Percentiles rank a stretch among this genome's conserved stretches.
Conservation (phyloP, 2,888 invertebrate species). For the Netelia inedita region DNA sequence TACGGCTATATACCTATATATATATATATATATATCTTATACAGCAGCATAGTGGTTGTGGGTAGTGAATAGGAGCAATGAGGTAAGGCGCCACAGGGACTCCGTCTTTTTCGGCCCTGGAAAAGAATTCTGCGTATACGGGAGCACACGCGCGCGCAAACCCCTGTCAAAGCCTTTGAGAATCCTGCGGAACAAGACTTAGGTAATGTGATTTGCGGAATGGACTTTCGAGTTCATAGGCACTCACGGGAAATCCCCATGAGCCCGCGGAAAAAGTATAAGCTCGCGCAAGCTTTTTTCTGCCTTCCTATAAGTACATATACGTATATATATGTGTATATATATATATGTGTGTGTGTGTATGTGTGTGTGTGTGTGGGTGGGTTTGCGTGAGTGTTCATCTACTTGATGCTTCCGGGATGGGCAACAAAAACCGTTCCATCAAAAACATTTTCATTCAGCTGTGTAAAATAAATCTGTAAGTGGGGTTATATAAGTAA, state of each 20-base stretch:
- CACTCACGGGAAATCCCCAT: conserved; percentile 64
- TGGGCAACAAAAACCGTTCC: conserved; percentile 36
- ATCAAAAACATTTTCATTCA: conserved; percentile 26
- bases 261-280: conserved; percentile 53
- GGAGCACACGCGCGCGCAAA: conserved; percentile 47
- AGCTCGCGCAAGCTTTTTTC: conserved; percentile 57
- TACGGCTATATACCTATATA: conserved; percentile 5
- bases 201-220: conserved; percentile 69
- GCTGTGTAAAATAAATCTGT: conserved; percentile 17
- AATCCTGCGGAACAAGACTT: conserved; percentile 65
- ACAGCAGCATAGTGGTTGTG: conserved; percentile 13
- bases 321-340: neutral
- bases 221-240: conserved; percentile 68
- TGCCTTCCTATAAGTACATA: neutral
- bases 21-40: neutral
- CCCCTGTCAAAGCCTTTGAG: conserved; percentile 66
- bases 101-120: conserved; percentile 4
- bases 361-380: neutral
- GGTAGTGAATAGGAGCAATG: conserved; percentile 61
- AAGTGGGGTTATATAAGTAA: neutral
- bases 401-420: conserved; percentile 6
- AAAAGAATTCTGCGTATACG: conserved; percentile 31
- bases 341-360: neutral
- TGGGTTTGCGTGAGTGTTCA: neutral
- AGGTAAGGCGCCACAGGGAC: conserved; percentile 44